phyloP scores from a whole-genome alignment of 1,140 invertebrate species.

The Babylonia areolata region DNA sequence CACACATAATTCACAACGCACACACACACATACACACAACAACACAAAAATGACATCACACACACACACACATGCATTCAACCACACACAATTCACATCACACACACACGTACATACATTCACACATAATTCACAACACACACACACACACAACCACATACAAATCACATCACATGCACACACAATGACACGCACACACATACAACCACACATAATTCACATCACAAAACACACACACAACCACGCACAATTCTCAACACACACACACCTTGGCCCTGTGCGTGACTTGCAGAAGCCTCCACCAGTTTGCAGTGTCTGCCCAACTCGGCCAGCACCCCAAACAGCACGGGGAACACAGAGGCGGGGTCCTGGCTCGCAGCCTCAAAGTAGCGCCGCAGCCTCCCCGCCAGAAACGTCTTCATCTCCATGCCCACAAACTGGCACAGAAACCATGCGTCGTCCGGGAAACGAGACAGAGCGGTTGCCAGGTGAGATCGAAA shows the following conservation, averaged over 20 bases:
- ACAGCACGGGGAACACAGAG: constrained; percentile 52
- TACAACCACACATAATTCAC: no score
- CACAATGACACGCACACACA: no score
- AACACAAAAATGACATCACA: no score
- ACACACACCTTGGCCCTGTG: not conserved
- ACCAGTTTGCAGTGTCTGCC: constrained; percentile 34
- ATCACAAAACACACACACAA: no score
- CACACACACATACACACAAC: not conserved
- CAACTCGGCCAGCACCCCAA: constrained; percentile 58
- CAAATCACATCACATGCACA: no score
- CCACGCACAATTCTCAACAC: no score
- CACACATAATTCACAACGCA: constrained; percentile 51
- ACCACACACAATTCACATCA: constrained; percentile 19
- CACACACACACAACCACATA: no score
- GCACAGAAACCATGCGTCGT: constrained; percentile 56
- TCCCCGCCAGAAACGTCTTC: constrained; percentile 57
- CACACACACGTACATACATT: not conserved
- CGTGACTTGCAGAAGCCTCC: not conserved
- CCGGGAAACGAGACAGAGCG: constrained; percentile 63
- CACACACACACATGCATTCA: no score
- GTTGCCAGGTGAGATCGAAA: constrained; percentile 53
- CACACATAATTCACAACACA: no score
- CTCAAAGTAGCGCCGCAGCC: constrained; percentile 65
- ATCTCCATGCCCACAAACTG: constrained; percentile 61
- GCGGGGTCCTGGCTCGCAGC: constrained; percentile 38